phyloP scores from a whole-genome alignment of 2,888 invertebrate species.

The Chaetoderma sp. region DNA sequence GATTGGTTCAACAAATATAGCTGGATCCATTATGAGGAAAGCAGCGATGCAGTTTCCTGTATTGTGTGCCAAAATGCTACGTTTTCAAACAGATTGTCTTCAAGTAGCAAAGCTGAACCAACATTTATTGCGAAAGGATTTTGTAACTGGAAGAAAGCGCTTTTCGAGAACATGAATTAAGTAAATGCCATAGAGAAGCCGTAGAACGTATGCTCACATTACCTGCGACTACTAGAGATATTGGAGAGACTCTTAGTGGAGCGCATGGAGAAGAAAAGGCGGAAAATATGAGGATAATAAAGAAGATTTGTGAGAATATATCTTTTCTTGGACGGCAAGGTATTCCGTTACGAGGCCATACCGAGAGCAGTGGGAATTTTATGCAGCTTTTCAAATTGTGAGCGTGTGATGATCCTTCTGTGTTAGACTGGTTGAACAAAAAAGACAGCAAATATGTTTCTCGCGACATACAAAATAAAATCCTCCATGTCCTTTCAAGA shows the following conservation, averaged over 20 bases:
- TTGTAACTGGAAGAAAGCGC: constrained; percentile 1
- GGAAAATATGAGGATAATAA: background rate
- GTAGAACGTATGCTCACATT: background rate
- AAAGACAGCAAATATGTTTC: background rate
- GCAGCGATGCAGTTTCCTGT: background rate
- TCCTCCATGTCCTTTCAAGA: background rate
- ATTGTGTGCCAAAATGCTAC: background rate
- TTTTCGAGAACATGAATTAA: background rate
- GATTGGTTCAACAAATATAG: background rate
- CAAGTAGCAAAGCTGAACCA: background rate
- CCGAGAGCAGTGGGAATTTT: background rate
- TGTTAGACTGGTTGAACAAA: background rate
- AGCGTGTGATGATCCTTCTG: background rate
- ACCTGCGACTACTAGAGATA: background rate
- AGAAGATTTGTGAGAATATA: background rate
- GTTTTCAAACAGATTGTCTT: background rate
- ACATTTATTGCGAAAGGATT: constrained; percentile 1
- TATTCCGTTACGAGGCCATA: background rate
- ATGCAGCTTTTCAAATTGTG: background rate
- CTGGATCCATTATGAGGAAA: background rate
- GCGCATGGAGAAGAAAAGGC: background rate
- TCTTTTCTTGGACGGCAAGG: background rate
- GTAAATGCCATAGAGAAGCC: background rate
- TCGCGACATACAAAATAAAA: no score
- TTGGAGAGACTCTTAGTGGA: background rate